phyloP scores from a whole-genome alignment of 1,140 invertebrate genomes.

The Drosophila insularis region DNA sequence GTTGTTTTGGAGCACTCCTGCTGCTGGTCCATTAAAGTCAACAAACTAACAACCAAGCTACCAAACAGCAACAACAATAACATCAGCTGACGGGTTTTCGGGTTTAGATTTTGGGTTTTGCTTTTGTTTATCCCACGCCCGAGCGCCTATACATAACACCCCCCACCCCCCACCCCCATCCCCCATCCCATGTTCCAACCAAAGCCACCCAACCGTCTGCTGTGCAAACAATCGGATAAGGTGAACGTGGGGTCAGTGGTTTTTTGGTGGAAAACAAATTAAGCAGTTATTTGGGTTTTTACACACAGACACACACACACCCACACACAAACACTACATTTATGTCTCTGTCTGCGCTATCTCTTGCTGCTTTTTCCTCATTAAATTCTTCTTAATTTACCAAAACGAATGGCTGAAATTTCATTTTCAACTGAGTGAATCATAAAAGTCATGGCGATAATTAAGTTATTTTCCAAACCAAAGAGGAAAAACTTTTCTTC shows the following conservation, averaged over 20 bases:
- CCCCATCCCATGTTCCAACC: not conserved
- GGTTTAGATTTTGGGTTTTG: constrained; percentile 37
- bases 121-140: constrained; percentile 41
- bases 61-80: constrained; percentile 51
- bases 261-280: constrained; percentile 62
- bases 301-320: constrained; percentile 25
- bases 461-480: constrained; percentile 33
- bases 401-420: constrained; percentile 12
- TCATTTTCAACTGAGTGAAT: constrained; percentile 7
- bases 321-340: constrained; percentile 4
- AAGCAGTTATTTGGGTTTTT: constrained; percentile 78
- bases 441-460: constrained; percentile 13
- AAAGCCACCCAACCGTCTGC: constrained; percentile 9
- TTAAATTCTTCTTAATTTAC: constrained; percentile 38
- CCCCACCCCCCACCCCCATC: too few species aligned
- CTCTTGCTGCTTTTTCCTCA: constrained; percentile 3
- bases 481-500: constrained; percentile 16
- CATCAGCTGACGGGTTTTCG: constrained; percentile 33
- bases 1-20: not conserved
- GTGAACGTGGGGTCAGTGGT: constrained; percentile 20
- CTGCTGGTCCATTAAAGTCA: constrained; percentile 55
- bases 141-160: not conserved
- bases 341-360: constrained; percentile 8
- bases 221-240: constrained; percentile 57
- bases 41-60: constrained; percentile 60